Percentiles rank a stretch among this genome's conserved stretches.
These are phyloP conservation scores for Lamproptera curius DNA, from an alignment of 2,888 invertebrate genomes.

Conservation along the genomic window DNA sequence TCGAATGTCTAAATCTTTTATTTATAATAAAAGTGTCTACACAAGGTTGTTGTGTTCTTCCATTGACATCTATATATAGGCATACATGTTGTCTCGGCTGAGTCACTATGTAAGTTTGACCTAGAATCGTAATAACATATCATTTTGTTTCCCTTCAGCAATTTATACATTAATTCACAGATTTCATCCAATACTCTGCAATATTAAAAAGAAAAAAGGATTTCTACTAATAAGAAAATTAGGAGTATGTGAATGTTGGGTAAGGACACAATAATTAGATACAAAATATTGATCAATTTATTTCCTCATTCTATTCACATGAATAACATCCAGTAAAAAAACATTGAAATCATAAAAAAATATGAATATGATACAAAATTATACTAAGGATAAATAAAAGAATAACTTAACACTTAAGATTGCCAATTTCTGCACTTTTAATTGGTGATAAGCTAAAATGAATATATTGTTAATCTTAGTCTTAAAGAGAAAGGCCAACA, in stretches of 20 bases:
- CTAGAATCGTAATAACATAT: slow-evolving; percentile 12
- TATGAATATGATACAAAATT: slow-evolving; percentile 60
- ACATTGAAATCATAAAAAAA: slow-evolving; percentile 55
- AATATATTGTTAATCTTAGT: too few relatives aligned
- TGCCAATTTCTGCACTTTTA: slow-evolving; percentile 14
- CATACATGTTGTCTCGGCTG: slow-evolving; percentile 4
- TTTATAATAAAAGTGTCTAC: slow-evolving; percentile 1
- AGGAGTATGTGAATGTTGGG: slow-evolving; percentile 32
- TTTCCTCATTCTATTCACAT: slow-evolving; percentile 58
- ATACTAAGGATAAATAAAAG: slow-evolving; percentile 52
- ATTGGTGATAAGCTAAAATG: too few relatives aligned
- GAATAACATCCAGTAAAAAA: slow-evolving; percentile 55
- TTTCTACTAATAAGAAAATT: too few relatives aligned
- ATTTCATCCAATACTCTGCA: too few relatives aligned
- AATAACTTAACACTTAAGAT: slow-evolving; percentile 18
- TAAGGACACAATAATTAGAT: slow-evolving; percentile 19
- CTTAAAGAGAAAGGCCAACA: too few relatives aligned
- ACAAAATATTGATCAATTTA: slow-evolving; percentile 67
- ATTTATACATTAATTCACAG: too few relatives aligned
- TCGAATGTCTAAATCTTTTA: slow-evolving; percentile 6
- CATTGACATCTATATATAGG: slow-evolving; percentile 14
- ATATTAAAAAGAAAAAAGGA: too few relatives aligned
- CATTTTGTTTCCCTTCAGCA: too few relatives aligned
- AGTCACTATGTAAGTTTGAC: slow-evolving; percentile 12
- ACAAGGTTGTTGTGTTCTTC: slow-evolving; percentile 7